A percentile compares a stretch with the other conserved stretches of the same genome.
phyloP scores from a whole-genome alignment of 2,888 invertebrate genomes.

The Lumbricus terrestris region DNA sequence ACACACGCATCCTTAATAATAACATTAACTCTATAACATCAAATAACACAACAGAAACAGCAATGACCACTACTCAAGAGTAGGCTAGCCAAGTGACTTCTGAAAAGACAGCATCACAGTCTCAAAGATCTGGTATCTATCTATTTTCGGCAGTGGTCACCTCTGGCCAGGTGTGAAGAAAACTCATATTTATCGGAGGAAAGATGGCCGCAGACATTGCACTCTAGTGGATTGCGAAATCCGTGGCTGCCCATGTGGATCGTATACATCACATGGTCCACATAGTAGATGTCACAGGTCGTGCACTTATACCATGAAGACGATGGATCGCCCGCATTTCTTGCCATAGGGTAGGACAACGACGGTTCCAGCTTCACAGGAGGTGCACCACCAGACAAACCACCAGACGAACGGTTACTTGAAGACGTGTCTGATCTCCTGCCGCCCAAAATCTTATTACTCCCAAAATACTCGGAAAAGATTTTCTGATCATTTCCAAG shows the following conservation, averaged over 20 bases:
- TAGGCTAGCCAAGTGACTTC: neutral
- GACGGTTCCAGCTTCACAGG: neutral
- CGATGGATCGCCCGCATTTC: neutral
- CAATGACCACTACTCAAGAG: neutral
- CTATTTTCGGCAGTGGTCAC: constrained; percentile 19
- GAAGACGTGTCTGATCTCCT: neutral
- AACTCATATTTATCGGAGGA: constrained; percentile 66
- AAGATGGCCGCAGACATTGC: constrained; percentile 88
- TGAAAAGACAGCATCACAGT: neutral
- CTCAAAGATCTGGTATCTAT: neutral
- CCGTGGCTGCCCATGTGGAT: constrained; percentile 97
- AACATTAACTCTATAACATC: neutral
- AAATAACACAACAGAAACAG: neutral
- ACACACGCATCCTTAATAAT: neutral
- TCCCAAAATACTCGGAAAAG: neutral
- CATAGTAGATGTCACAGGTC: constrained; percentile 85
- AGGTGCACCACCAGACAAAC: neutral
- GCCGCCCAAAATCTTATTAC: neutral
- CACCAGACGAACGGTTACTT: neutral
- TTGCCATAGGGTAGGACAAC: neutral
- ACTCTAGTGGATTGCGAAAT: constrained; percentile 85
- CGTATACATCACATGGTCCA: constrained; percentile 83
- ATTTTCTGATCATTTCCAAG: neutral
- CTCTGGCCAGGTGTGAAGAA: constrained; percentile 21
- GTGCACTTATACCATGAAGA: constrained; percentile 66